These are phyloP conservation scores for Etheostoma nigrum DNA, from an alignment of 2,797 vertebrate genomes.

Conservation along the genomic window DNA sequence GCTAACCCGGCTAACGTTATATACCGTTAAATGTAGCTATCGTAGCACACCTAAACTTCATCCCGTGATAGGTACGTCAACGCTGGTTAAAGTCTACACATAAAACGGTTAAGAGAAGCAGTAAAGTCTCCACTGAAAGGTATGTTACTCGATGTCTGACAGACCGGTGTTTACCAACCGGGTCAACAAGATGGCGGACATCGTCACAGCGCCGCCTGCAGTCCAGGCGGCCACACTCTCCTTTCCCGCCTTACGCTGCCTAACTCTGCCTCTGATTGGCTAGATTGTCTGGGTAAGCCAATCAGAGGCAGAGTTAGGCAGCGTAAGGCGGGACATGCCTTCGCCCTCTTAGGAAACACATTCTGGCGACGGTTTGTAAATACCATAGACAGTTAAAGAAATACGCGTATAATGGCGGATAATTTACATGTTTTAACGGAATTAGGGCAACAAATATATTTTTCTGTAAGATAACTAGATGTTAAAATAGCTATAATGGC, in stretches of 20 bases:
- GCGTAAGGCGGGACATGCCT: too few species aligned
- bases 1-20: background rate
- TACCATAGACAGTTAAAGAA: too few species aligned
- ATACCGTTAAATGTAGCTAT: background rate
- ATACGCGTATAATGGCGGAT: too few species aligned
- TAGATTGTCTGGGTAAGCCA: too few species aligned
- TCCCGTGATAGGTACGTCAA: too few species aligned
- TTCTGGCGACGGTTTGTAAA: too few species aligned
- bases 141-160: background rate
- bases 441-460: background rate
- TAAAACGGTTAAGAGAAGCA: fast-evolving
- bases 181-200: background rate
- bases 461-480: fast-evolving
- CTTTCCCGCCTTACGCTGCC: too few species aligned
- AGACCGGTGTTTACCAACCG: conserved; percentile 38
- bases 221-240: background rate
- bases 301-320: too few species aligned
- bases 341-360: too few species aligned
- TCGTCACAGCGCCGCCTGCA: conserved; percentile 25
- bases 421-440: too few species aligned
- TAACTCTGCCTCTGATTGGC: too few species aligned
- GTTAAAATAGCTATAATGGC: background rate
- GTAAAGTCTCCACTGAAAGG: fast-evolving
- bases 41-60: background rate
- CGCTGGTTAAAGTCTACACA: fast-evolving